Evolutionary conservation across 1,140 invertebrate species (phyloP).

Genomic region (Goniozus legneri): DNA sequence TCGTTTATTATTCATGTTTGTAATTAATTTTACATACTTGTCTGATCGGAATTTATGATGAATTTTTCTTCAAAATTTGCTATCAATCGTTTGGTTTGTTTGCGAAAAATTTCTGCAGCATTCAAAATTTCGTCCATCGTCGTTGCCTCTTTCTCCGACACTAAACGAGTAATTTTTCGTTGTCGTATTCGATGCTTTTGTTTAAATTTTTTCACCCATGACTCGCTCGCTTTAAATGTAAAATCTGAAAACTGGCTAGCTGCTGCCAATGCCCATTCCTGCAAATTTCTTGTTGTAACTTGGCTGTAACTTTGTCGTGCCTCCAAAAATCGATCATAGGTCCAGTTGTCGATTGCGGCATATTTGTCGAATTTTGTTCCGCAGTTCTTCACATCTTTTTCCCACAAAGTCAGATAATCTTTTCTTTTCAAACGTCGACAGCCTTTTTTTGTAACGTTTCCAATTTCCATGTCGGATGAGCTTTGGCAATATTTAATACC

Average conservation of each 20-base stretch:
- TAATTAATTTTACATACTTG: constrained; percentile 11
- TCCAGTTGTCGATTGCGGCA: constrained; percentile 16
- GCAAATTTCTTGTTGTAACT: constrained; percentile 21
- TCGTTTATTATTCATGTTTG: too few relatives aligned
- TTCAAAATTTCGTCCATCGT: constrained; percentile 15
- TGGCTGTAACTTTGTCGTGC: constrained; percentile 12
- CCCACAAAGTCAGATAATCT: constrained; percentile 11
- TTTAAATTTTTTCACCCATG: constrained; percentile 22
- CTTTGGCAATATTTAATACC: constrained; percentile 11
- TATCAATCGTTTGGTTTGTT: constrained; percentile 5
- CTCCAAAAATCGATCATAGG: constrained; percentile 20
- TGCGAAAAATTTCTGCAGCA: constrained; percentile 7
- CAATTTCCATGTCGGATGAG: constrained; percentile 17
- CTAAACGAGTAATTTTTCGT: constrained; percentile 24
- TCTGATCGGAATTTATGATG: constrained; percentile 16
- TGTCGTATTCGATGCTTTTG: constrained; percentile 15
- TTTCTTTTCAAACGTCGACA: constrained; percentile 7
- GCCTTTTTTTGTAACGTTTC: constrained; percentile 16
- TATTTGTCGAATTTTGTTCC: constrained; percentile 19
- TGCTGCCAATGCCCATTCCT: constrained; percentile 22
- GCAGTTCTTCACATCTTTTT: constrained; percentile 12
- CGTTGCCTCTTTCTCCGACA: constrained; percentile 16
- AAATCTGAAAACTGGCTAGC: constrained; percentile 17
- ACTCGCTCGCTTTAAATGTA: constrained; percentile 15
- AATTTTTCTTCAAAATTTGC: constrained; percentile 4